Conservation (phyloP, 1,140 invertebrate genomes). For the Teleogryllus occipitalis region DNA sequence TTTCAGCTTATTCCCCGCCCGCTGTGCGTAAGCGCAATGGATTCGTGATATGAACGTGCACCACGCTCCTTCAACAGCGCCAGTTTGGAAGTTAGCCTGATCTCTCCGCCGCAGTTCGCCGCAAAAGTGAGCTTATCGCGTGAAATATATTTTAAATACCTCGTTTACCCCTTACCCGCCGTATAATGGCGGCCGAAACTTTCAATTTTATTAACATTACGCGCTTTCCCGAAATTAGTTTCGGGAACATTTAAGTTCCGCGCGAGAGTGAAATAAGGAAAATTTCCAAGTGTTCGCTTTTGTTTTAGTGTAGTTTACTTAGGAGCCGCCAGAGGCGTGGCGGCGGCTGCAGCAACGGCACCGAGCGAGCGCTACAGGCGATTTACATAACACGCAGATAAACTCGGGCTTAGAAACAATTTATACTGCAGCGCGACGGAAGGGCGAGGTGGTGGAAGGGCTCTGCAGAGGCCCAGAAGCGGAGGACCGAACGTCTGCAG, state of each 20-base stretch:
- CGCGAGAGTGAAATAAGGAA: background rate
- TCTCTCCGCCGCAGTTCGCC: background rate
- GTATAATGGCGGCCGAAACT: background rate
- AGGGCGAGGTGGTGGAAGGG: no score
- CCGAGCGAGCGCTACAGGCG: background rate
- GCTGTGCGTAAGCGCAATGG: background rate
- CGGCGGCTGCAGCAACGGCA: background rate
- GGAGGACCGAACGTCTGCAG: background rate
- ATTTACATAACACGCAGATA: constrained; percentile 1
- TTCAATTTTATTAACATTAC: constrained; percentile 6
- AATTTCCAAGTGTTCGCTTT: background rate
- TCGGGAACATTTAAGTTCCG: background rate
- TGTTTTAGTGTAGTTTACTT: background rate
- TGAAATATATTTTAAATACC: constrained; percentile 2
- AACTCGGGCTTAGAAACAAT: background rate
- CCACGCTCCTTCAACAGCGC: background rate
- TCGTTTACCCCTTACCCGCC: background rate
- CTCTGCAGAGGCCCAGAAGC: no score
- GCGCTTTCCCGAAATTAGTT: background rate
- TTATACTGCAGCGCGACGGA: background rate
- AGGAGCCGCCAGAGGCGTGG: background rate
- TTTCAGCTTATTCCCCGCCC: no score
- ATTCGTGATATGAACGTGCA: background rate
- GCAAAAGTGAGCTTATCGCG: background rate
- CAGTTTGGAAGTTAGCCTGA: background rate